Conservation (phyloP, 2,113 vertebrate species). For the Scytalopus superciliaris region DNA sequence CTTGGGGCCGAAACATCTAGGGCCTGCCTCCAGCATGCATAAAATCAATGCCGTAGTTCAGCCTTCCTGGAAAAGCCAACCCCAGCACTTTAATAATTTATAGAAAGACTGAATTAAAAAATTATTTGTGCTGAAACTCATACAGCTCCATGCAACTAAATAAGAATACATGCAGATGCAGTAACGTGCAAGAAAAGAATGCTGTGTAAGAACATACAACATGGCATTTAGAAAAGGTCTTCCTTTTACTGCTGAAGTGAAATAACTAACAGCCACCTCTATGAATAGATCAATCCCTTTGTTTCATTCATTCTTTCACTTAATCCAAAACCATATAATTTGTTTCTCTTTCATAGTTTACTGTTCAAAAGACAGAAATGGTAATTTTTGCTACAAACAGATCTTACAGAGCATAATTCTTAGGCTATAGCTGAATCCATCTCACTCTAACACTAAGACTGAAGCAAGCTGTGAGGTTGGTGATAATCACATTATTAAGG, state of each 20-base stretch:
- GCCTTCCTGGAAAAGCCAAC: not conserved
- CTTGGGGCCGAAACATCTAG: constrained; percentile 74
- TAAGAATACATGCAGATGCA: constrained; percentile 22
- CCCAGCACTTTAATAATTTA: not conserved
- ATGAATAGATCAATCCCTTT: not conserved
- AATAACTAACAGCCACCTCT: not conserved
- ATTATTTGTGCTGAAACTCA: not conserved
- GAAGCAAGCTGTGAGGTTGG: not conserved
- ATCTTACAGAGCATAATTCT: not conserved
- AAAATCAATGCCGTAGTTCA: constrained; percentile 55
- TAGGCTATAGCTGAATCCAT: not conserved
- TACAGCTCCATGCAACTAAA: not conserved
- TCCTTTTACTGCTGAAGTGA: not conserved
- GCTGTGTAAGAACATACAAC: not conserved
- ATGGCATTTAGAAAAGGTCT: not conserved
- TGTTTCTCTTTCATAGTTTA: constrained; percentile 11
- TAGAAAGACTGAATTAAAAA: not conserved
- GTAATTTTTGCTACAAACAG: constrained; percentile 36
- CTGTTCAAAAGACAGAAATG: constrained; percentile 18
- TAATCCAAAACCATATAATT: not conserved
- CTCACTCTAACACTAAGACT: not conserved
- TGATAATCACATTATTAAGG: constrained; percentile 4
- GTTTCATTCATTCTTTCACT: not conserved
- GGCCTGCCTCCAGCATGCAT: constrained; percentile 76
- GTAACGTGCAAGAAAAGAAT: not conserved